Base-by-base conservation (phyloP, 2,797 vertebrate genomes). In the Yasuhikotakia modesta region DNA sequence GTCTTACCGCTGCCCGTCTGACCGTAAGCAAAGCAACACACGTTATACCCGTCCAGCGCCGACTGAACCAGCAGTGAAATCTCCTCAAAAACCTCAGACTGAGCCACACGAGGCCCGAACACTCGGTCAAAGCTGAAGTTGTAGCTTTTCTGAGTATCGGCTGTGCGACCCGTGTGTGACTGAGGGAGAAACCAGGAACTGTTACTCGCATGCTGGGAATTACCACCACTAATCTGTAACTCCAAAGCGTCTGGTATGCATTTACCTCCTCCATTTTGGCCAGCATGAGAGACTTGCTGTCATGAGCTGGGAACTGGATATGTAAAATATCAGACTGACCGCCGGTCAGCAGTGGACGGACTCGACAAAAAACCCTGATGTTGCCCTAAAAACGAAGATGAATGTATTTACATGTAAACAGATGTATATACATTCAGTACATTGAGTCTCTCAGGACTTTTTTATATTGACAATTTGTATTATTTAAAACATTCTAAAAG, bases 1-100 rank as follows among this genome's bases (percentile, higher is more conserved):
- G 96, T 98, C 85, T 98, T 98, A 0, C 96, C 96, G 0, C 95
- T 97, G 52, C 96, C 95, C 0, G 96, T 96, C 86, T 96, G 96
- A 0, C 96, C 96, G 0, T 97, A 98, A 3, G 96, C 96, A 30
- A 97, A 98, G 87, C 96, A 97, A 88, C 96, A 97, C 1, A 98
- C 96, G 1, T 95, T 96, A 85, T 96, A 96, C 1, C 96, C 96
- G 1, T 97, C 96, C 82, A 97, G 70, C 0, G 96, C 96, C 0
- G 96, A 97, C 90, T 95, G 96, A 35, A 97, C 94, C 73, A 98
- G 90, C 87, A 95, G 90, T 0, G 95, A 91, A 32, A 97, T 96
- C 87, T 98, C 96, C 2, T 96, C 95, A 52, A 98, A 98, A 1
- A 97, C 94, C 60, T 95, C 92, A 0, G 90, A 87, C 78, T 98